Evolutionary conservation across 1,140 invertebrate species (phyloP).

Genomic region (Lasaia peninsularis): DNA sequence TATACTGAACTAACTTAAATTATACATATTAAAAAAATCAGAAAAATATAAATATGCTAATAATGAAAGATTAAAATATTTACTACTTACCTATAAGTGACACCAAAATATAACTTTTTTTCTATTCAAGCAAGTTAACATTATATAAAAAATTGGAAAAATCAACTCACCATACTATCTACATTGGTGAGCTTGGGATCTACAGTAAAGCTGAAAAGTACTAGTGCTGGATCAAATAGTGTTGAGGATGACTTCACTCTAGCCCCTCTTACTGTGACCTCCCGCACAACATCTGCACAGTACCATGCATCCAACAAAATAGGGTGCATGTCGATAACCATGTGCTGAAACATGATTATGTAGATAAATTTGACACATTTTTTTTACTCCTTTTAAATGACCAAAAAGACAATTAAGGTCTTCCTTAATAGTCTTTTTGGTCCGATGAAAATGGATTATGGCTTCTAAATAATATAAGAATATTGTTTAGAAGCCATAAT

Average conservation of each 20-base stretch:
- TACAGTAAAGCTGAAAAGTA: constrained; percentile 36
- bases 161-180: constrained; percentile 29
- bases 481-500: too few relatives aligned
- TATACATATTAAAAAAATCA: too few relatives aligned
- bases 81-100: too few relatives aligned
- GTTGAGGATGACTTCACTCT: constrained; percentile 20
- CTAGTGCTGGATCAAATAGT: constrained; percentile 32
- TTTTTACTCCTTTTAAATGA: background rate
- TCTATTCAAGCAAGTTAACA: too few relatives aligned
- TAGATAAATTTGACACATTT: background rate
- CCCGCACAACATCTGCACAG: constrained; percentile 38
- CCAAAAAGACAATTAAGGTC: too few relatives aligned
- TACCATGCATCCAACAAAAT: constrained; percentile 50
- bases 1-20: too few relatives aligned
- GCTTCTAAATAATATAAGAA: too few relatives aligned
- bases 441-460: too few relatives aligned
- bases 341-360: constrained; percentile 44
- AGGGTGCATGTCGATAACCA: constrained; percentile 74
- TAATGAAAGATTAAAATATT: too few relatives aligned
- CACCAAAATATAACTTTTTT: background rate
- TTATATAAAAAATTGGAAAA: background rate
- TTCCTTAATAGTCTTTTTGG: too few relatives aligned
- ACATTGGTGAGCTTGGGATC: constrained; percentile 22
- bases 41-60: too few relatives aligned
- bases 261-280: constrained; percentile 32